Evolutionary conservation across 2,797 vertebrate genomes (phyloP), one percentile per base, ranked within the genome.

Genomic region (Catharus ustulatus): DNA sequence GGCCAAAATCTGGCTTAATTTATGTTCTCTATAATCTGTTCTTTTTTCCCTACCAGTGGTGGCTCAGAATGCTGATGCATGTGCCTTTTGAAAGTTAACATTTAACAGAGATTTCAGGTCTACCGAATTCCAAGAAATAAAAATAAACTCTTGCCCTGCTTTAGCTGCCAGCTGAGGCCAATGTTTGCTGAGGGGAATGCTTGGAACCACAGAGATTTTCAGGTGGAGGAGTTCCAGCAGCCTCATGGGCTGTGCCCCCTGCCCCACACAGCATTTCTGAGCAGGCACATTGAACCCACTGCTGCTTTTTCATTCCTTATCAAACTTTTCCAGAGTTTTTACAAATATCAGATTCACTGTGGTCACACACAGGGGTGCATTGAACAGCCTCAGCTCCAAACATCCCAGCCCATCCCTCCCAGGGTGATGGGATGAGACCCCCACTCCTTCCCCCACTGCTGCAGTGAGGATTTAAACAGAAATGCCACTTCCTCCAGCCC

Each of bases 31-130:
- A 34, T 42, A 67, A 94, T 77, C 77, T 89, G 87, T 43, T 61
- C 51, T 72, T 34, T 89, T 51, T 51, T 75, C 54, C 91, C 72
- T 78, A 79, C 29, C 84, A 92, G 91, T 4, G 11, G 94, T 68
- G 78, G 93, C 87, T 89, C 80, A 94, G 96, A 96, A 89, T 89
- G 97, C 96, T 97, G 96, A 95, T 97, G 94, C 74, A 30, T 86
- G 95, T 96, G 95, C 93, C 97, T 97, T 95, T 93, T 82, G 73
- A 90, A 97, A 97, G 97, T 97, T 97, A 97, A 97, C 97, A 97
- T 97, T 97, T 97, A 97, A 97, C 97, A 96, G 97, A 96, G 95
- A 97, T 97, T 97, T 95, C 94, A 95, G 96, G 96, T 97, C 97
- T 97, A 95, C 95, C 12, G 48, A 97, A 97, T 97, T 97, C 97